phyloP scores from a whole-genome alignment of 2,113 vertebrate species.

The Microcebus tavaratra region DNA sequence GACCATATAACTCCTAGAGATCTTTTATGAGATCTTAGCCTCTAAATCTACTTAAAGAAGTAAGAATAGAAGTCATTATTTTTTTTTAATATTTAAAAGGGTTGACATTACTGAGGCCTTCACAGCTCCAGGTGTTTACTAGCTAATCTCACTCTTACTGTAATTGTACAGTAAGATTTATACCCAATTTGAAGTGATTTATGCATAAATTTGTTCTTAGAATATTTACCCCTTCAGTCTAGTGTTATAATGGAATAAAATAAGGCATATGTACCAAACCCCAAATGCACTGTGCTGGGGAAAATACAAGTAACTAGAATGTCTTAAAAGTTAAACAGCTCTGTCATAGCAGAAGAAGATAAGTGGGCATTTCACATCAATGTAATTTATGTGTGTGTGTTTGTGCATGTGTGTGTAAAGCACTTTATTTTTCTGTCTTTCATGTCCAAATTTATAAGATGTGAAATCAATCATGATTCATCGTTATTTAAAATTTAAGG shows the following conservation, averaged over 20 bases:
- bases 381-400: neutral
- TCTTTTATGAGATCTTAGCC: neutral
- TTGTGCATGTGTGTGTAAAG: neutral
- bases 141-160: neutral
- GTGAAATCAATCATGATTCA: neutral
- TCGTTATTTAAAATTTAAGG: neutral
- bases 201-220: neutral
- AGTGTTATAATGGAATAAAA: neutral
- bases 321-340: neutral
- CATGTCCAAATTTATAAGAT: neutral
- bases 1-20: neutral
- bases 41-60: neutral
- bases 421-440: neutral
- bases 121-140: neutral
- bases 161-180: neutral
- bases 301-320: neutral
- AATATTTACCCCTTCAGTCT: neutral
- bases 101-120: neutral
- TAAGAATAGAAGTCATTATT: neutral
- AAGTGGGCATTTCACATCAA: neutral
- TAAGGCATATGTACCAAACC: neutral
- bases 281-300: neutral
- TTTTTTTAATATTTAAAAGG: neutral
- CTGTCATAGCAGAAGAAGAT: neutral
- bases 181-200: neutral